A percentile compares a stretch with the other conserved stretches of the same genome.
Conservation (phyloP, 1,140 invertebrate genomes). For the Lepidurus couesii region DNA sequence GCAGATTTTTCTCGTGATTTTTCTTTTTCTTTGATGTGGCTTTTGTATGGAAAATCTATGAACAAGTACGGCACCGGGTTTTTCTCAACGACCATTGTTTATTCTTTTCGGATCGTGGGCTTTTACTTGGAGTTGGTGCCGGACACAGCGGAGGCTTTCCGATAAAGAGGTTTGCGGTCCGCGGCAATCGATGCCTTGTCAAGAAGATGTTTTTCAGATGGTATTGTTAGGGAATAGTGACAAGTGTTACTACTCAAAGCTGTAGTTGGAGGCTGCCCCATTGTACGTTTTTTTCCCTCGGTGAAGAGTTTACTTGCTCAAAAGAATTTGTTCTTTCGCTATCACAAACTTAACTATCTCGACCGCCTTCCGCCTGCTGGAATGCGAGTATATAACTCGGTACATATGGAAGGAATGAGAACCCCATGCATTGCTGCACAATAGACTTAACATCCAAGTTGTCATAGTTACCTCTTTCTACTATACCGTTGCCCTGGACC, state of each 20-base stretch:
- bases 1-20: neutral
- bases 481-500: neutral
- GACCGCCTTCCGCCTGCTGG: neutral
- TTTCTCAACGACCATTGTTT: neutral
- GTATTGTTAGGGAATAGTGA: neutral
- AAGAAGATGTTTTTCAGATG: slow-evolving; percentile 12
- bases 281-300: neutral
- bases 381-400: neutral
- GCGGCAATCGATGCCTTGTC: slow-evolving; percentile 1
- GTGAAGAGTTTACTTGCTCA: neutral
- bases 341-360: neutral
- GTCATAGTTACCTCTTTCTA: neutral
- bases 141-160: slow-evolving; percentile 5
- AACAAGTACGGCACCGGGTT: neutral
- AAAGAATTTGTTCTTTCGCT: neutral
- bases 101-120: neutral
- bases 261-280: neutral
- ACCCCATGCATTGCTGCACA: neutral
- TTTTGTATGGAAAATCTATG: neutral
- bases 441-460: neutral
- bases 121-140: slow-evolving; percentile 7
- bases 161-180: slow-evolving; percentile 4
- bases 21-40: neutral
- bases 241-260: slow-evolving; percentile 14
- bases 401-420: neutral